Conservation (phyloP, 2,797 vertebrate genomes). For the Geotrypetes seraphini region DNA sequence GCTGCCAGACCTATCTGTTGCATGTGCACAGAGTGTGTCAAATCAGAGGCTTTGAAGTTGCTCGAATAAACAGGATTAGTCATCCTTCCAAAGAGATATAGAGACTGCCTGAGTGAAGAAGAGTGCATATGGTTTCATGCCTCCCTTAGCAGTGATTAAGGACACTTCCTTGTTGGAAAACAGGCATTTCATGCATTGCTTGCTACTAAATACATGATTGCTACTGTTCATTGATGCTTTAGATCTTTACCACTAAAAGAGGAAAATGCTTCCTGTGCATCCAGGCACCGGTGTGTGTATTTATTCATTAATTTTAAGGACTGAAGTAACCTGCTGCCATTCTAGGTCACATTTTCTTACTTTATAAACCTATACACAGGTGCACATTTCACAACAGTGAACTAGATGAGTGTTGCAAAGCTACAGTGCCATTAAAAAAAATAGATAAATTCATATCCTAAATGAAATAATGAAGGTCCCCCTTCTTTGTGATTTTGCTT, state of each 20-base stretch:
- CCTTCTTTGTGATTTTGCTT: no score
- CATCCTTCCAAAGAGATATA: slow-evolving; percentile 13
- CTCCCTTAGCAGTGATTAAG: slow-evolving; percentile 16
- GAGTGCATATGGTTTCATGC: slow-evolving; percentile 21
- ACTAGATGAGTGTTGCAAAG: no score
- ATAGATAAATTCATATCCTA: no score
- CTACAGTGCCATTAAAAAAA: no score
- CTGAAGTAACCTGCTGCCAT: no score
- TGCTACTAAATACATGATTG: slow-evolving; percentile 12
- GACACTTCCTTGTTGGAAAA: slow-evolving; percentile 8
- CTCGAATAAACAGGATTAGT: slow-evolving; percentile 36
- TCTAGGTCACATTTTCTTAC: no score
- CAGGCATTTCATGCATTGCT: slow-evolving; percentile 10
- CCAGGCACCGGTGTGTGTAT: slow-evolving; percentile 4
- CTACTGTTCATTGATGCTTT: slow-evolving; percentile 10
- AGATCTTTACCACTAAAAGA: not conserved
- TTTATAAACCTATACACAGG: no score
- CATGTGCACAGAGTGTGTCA: slow-evolving; percentile 1
- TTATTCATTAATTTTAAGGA: no score
- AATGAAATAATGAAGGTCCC: no score
- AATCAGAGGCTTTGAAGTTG: slow-evolving; percentile 29
- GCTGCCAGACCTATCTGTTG: slow-evolving; percentile 11
- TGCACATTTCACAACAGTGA: no score
- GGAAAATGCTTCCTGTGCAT: slow-evolving; percentile 2
- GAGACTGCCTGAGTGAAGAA: slow-evolving; percentile 22